Evolutionary conservation across 1,140 invertebrate genomes (phyloP).

Genomic region (Nasonia vitripennis): DNA sequence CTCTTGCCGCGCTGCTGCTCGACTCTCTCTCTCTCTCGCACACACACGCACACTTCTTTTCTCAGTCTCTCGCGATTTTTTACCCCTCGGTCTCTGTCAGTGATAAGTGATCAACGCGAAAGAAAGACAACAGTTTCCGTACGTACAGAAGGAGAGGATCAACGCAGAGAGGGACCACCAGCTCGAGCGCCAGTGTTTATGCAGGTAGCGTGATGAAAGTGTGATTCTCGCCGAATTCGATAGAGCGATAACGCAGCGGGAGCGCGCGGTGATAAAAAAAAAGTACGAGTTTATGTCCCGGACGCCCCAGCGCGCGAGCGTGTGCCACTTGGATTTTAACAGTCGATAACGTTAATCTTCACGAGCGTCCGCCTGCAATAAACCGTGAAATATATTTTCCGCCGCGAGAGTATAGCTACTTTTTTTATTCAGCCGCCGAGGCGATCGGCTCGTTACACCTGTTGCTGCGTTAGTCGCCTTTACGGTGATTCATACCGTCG

Average conservation of each 20-base stretch:
- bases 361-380: conserved; percentile 17
- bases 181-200: conserved; percentile 31
- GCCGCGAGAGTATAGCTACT: background rate
- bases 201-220: conserved; percentile 31
- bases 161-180: background rate
- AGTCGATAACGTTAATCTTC: conserved; percentile 37
- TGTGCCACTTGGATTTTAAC: conserved; percentile 8
- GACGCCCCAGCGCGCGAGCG: background rate
- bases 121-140: no score
- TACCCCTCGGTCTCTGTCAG: no score
- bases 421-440: background rate
- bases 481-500: no score
- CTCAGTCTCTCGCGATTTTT: no score
- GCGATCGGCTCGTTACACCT: no score
- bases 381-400: conserved; percentile 26
- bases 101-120: no score
- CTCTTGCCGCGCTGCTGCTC: conserved; percentile 56
- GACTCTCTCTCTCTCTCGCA: background rate
- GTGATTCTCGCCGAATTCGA: background rate
- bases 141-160: no score
- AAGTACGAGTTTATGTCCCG: background rate
- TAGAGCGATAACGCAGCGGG: conserved; percentile 4
- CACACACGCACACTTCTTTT: background rate
- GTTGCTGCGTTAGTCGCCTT: no score
- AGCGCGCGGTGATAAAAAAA: background rate